Base-by-base conservation (phyloP, 2,797 vertebrate genomes). In the Steatocranus sp. region DNA sequence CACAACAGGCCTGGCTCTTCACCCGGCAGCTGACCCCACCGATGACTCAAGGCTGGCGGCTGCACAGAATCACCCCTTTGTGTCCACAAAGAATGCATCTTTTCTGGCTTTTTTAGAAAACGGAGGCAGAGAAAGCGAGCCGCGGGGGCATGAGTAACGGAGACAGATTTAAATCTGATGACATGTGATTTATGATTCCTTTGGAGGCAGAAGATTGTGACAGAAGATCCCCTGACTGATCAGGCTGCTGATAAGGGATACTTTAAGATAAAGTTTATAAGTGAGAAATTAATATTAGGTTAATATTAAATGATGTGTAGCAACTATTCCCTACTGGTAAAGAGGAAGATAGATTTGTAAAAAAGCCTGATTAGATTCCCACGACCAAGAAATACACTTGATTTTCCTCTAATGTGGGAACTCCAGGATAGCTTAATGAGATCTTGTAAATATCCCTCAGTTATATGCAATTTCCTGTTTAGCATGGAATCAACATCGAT, bases 31-130 rank as follows among this genome's bases (percentile, higher is more conserved):
- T 93, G 91, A 92, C 92, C 90, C 92, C 84, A 75, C 89, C 87
- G 83, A 90, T 94, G 93, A 94, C 90, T 94, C 92, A 93, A 92
- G 85, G 83, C 87, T 70, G 90, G 83, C 81, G 75, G 84, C 88
- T 63, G 86, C 88, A 90, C 91, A 95, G 93, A 96, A 94, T 94
- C 51, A 8, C 8, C 79, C 82, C 94, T 95, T 95, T 96, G 95
- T 96, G 81, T 85, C 46, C 1, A 2, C 23, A 66, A 94, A 94
- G 92, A 95, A 95, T 94, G 92, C 83, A 56, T 92, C 93, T 92
- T 91, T 94, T 93, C 91, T 90, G 34, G 54, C 27, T 84, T 85
- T 87, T 89, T 85, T 87, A 75, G 73, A 84, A 85, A 92, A 89
- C 88, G 80, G 86, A 88, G 79, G 77, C 74, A 79, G 77, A 83